Evolutionary conservation across 2,888 invertebrate genomes (phyloP).

Genomic region (Abrostola triplasia): DNA sequence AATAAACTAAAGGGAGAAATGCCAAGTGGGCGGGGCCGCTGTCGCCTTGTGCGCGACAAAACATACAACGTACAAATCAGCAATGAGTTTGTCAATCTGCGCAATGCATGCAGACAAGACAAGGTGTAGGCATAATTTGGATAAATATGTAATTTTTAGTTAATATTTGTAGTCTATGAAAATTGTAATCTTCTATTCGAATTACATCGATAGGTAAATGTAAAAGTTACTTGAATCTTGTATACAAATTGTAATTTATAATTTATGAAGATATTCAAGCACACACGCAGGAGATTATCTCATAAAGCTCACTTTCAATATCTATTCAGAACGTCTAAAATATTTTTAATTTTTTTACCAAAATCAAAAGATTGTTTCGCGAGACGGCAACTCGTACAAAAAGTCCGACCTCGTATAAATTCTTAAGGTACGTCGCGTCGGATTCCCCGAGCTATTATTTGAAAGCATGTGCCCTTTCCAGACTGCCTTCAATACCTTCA

Average conservation of each 20-base stretch:
- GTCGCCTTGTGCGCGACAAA: constrained; percentile 3
- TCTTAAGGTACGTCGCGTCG: constrained; percentile 68
- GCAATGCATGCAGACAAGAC: background rate
- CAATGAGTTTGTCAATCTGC: constrained; percentile 5
- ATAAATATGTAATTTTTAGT: too few species aligned
- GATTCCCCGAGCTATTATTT: constrained; percentile 74
- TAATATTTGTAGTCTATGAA: too few species aligned
- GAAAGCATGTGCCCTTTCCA: constrained; percentile 76
- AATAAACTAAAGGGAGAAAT: constrained; percentile 7
- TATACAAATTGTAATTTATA: background rate
- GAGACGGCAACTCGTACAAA: constrained; percentile 68
- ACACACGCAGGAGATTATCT: constrained; percentile 6
- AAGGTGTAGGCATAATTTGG: too few species aligned
- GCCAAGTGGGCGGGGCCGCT: constrained; percentile 1
- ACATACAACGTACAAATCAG: constrained; percentile 3
- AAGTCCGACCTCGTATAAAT: constrained; percentile 66
- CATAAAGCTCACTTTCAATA: constrained; percentile 29
- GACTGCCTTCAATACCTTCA: constrained; percentile 72
- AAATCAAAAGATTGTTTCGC: constrained; percentile 64
- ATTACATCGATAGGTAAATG: too few species aligned
- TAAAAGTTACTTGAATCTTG: background rate
- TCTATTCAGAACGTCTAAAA: constrained; percentile 20
- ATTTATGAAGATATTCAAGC: background rate
- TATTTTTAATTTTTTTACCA: constrained; percentile 13
- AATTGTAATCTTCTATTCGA: too few species aligned